A percentile compares a stretch with the other conserved stretches of the same genome.
These are phyloP conservation scores for Pogoniulus pusillus DNA, from an alignment of 2,797 vertebrate species.

Conservation along the genomic window DNA sequence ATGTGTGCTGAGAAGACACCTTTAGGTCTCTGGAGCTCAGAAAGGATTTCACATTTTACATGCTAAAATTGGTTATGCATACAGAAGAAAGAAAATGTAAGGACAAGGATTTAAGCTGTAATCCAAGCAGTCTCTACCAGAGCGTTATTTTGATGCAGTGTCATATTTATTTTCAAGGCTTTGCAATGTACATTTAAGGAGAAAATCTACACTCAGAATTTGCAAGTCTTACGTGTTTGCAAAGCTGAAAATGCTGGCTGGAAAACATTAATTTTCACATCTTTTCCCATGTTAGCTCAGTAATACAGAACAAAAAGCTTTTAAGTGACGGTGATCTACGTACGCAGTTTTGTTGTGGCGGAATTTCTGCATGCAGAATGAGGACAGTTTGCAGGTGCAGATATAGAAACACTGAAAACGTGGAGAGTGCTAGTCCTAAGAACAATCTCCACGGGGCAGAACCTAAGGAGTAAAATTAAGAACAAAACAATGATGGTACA, in stretches of 20 bases:
- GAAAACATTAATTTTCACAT: background rate
- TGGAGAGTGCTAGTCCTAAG: background rate
- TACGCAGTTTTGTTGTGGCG: background rate
- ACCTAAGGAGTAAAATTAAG: background rate
- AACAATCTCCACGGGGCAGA: background rate
- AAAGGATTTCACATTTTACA: conserved; percentile 3
- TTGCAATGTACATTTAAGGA: background rate
- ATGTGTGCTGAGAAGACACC: background rate
- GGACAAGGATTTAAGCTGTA: background rate
- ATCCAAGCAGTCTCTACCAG: background rate
- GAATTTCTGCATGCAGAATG: background rate
- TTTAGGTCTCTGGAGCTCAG: background rate
- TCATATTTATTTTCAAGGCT: background rate
- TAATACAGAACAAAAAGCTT: background rate
- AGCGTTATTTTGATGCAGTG: background rate
- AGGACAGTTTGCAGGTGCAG: background rate
- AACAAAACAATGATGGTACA: background rate
- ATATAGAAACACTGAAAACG: background rate
- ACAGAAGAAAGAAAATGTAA: background rate
- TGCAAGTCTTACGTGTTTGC: background rate
- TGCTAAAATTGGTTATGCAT: background rate
- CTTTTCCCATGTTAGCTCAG: background rate
- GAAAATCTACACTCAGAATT: background rate
- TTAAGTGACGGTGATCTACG: background rate
- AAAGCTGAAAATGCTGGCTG: background rate